phyloP scores from a whole-genome alignment of 2,113 vertebrate species.

The Semicossyphus pulcher region DNA sequence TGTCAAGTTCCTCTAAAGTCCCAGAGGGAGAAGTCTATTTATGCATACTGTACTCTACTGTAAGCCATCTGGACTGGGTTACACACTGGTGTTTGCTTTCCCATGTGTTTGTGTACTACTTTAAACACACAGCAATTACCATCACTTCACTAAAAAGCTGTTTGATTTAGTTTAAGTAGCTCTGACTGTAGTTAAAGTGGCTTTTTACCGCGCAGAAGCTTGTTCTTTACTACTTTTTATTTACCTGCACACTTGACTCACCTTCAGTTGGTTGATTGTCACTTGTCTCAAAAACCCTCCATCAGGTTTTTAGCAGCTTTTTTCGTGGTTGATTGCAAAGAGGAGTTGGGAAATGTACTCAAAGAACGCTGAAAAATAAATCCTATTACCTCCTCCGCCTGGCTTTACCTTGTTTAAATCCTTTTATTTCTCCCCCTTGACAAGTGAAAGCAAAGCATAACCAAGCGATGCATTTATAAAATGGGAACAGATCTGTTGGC shows the following conservation, averaged over 20 bases:
- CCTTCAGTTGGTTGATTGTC: not conserved
- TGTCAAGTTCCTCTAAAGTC: conserved; percentile 40
- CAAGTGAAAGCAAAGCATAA: conserved; percentile 11
- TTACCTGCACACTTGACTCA: not conserved
- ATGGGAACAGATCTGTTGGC: conserved; percentile 42
- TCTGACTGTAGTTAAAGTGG: not conserved
- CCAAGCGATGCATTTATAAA: conserved; percentile 9
- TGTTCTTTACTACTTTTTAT: conserved; percentile 4
- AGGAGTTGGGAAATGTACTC: conserved; percentile 15
- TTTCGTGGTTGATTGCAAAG: conserved; percentile 18
- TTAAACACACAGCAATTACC: conserved; percentile 4
- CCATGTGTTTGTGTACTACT: no score
- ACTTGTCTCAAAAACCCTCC: conserved; percentile 7
- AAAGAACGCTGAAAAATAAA: conserved; percentile 15
- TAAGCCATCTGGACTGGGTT: conserved; percentile 21
- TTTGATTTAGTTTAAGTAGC: not conserved
- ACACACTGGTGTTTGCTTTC: no score
- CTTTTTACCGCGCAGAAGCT: not conserved
- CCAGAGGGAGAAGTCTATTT: conserved; percentile 9
- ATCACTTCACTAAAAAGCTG: not conserved
- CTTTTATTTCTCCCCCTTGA: not conserved
- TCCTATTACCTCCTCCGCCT: conserved; percentile 23
- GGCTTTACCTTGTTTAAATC: conserved; percentile 10
- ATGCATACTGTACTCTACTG: conserved; percentile 17
- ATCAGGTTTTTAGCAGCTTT: not conserved